Conservation (phyloP, 37 sponge, comb jelly and placozoan genomes). For the Haliclona indistincta region DNA sequence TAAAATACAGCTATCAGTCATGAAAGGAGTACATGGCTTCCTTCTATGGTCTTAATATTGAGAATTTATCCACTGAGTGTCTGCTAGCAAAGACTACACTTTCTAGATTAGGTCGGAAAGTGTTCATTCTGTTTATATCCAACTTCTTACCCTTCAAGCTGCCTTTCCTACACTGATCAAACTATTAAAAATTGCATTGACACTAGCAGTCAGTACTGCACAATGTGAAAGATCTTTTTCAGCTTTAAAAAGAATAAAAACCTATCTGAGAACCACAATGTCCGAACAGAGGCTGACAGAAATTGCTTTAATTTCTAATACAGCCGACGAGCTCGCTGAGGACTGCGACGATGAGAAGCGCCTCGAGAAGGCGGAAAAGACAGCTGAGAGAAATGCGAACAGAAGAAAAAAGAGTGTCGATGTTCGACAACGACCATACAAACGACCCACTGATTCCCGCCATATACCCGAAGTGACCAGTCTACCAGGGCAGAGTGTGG, state of each 20-base stretch:
- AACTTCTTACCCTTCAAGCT: constrained; percentile 9
- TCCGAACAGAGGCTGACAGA: constrained; percentile 31
- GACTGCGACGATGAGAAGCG: too few relatives aligned
- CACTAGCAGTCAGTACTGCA: constrained; percentile 29
- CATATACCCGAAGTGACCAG: too few relatives aligned
- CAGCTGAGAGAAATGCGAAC: too few relatives aligned
- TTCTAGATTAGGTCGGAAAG: too few relatives aligned
- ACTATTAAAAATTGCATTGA: constrained; percentile 3
- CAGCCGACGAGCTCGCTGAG: too few relatives aligned
- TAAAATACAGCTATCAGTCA: too few relatives aligned
- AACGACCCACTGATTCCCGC: too few relatives aligned
- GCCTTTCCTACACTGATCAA: constrained; percentile 9
- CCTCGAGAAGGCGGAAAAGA: too few relatives aligned
- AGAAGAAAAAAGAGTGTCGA: too few relatives aligned
- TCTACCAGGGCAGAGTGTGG: too few relatives aligned
- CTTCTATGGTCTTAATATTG: not conserved
- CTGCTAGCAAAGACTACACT: constrained; percentile 1
- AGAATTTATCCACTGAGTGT: not conserved
- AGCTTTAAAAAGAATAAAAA: constrained; percentile 51
- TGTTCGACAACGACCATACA: too few relatives aligned
- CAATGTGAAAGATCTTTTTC: constrained; percentile 37
- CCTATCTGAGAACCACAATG: constrained; percentile 52
- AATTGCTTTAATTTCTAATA: not conserved
- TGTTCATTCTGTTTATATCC: not conserved
- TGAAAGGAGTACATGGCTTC: too few relatives aligned